Conservation (phyloP, 2,888 invertebrate species). For the Fragum whitleyi region DNA sequence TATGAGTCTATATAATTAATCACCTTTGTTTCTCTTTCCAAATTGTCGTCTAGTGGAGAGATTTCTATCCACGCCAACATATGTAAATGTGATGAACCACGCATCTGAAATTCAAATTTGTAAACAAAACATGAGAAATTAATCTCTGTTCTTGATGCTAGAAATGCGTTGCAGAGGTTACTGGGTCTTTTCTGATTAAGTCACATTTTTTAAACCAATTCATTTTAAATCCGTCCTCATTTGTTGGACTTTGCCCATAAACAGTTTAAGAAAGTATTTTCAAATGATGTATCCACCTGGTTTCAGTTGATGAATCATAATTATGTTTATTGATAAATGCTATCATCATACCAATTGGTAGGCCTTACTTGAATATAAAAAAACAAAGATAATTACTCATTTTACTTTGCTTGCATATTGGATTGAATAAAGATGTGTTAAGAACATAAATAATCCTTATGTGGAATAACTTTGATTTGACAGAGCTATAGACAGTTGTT, state of each 20-base stretch:
- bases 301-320: conserved; percentile 37
- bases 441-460: no score
- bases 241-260: not conserved
- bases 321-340: no score
- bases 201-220: conserved; percentile 5
- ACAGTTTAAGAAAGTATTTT: not conserved
- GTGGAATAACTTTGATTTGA: no score
- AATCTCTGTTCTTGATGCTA: not conserved
- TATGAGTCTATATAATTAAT: not conserved
- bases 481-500: no score
- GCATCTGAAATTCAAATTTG: not conserved
- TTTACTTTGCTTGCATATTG: no score
- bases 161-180: not conserved
- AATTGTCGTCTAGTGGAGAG: no score
- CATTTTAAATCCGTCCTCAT: not conserved
- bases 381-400: no score
- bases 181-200: conserved; percentile 5
- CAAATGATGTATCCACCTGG: no score
- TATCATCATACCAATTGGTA: no score
- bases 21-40: not conserved
- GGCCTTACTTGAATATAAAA: no score
- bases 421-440: no score
- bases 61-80: not conserved
- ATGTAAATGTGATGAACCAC: not conserved
- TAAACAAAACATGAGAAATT: not conserved